Evolutionary conservation across 2,797 vertebrate genomes (phyloP), one percentile per base, ranked within the genome.

Genomic region (Lagodon rhomboides): DNA sequence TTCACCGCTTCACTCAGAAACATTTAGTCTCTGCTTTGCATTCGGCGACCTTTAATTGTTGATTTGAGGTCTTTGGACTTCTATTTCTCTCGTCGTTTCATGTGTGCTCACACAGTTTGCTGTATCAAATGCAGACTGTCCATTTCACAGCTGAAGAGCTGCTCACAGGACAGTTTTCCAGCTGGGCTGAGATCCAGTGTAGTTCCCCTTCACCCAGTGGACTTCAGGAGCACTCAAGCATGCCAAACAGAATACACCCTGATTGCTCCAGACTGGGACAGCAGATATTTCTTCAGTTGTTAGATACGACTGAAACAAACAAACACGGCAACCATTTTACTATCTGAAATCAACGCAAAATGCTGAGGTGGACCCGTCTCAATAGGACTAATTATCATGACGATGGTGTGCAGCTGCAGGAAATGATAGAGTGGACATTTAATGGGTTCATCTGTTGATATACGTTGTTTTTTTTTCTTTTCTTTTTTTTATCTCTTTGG

Each of bases 281-380:
- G 75, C 77, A 93, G 84, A 91, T 91, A 87, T 93, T 93, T 92
- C 93, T 95, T 91, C 90, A 88, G 58, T 92, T 92, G 93, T 84
- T 89, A 90, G 75, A 92, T 91, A 94, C 94, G 94, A 90, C 61
- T 83, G 90, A 82, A 84, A 91, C 88, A 95, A 94, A 94, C 92
- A 95, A 95, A 95, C 89, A 93, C 80, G 66, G 80, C 90, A 87
- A 91, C 89, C 83, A 43, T 89, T 91, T 92, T 87, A 77, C 85
- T 87, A 93, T 93, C 84, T 87, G 54, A 85, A 87, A 90, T 94
- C 87, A 93, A 74, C 79, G 58, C 44, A 92, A 77, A 82, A 86
- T 67, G 70, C 75, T 87, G 80, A 92, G 79, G 87, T 92, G 87
- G 83, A 83, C 78, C 77, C 75, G 85, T 92, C 84, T 89, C 89